These are phyloP conservation scores for Teleogryllus oceanicus DNA, from an alignment of 2,888 invertebrate species.

Conservation along the genomic window DNA sequence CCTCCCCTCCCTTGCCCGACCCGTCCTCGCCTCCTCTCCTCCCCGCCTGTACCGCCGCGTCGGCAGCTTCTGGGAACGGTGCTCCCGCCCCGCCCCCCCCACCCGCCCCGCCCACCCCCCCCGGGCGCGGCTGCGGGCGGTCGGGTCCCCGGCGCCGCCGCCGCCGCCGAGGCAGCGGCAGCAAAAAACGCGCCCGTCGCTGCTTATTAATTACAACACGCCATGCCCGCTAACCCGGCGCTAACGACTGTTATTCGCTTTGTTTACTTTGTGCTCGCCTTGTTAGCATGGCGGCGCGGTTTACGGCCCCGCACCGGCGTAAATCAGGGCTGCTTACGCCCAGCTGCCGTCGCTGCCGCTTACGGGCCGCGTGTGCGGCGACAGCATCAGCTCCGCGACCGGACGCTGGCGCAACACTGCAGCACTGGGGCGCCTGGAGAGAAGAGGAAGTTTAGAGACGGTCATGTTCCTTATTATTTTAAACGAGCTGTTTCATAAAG, in stretches of 20 bases:
- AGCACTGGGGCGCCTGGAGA: too few species aligned
- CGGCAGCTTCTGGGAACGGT: background rate
- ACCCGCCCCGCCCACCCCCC: background rate
- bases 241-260: conserved; percentile 6
- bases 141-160: background rate
- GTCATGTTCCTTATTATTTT: too few species aligned
- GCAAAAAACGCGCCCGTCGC: background rate
- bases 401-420: too few species aligned
- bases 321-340: background rate
- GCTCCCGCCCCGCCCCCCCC: background rate
- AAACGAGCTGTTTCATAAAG: too few species aligned
- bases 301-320: background rate
- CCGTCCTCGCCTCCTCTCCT: background rate
- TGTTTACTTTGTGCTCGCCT: conserved; percentile 7
- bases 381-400: too few species aligned
- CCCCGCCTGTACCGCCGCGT: background rate
- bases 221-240: background rate
- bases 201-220: conserved; percentile 18
- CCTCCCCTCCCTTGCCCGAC: background rate
- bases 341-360: background rate
- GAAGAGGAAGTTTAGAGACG: too few species aligned
- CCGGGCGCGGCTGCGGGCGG: background rate
- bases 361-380: too few species aligned
- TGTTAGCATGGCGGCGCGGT: background rate
- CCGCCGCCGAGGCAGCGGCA: background rate